Percentiles rank a stretch among this genome's conserved stretches.
These are phyloP conservation scores for Sphinx pinastri DNA, from an alignment of 2,888 invertebrate genomes.

Conservation along the genomic window DNA sequence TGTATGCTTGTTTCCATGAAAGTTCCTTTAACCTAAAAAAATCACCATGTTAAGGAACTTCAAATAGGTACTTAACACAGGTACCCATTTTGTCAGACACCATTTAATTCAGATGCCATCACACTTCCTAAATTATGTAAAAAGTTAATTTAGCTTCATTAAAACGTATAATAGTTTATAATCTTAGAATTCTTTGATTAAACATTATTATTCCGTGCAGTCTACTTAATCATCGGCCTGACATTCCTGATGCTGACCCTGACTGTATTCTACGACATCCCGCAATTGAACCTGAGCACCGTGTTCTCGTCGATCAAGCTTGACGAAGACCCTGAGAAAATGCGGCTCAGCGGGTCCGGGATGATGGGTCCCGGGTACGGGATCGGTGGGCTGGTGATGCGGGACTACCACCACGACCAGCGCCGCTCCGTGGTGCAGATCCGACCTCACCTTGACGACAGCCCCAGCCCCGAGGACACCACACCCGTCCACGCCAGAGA, in stretches of 20 bases:
- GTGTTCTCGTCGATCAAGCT: constrained; percentile 88
- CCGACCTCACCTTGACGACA: constrained; percentile 86
- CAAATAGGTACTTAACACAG: too few relatives aligned
- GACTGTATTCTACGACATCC: constrained; percentile 94
- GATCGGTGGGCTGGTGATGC: constrained; percentile 73
- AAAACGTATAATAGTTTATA: background rate
- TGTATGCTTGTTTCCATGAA: too few relatives aligned
- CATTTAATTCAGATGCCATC: background rate
- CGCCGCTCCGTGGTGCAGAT: constrained; percentile 86
- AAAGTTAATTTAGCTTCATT: background rate
- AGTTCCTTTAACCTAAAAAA: too few relatives aligned
- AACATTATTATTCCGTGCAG: constrained; percentile 64
- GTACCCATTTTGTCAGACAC: background rate
- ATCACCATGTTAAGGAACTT: too few relatives aligned
- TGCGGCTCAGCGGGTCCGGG: constrained; percentile 84
- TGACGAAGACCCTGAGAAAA: constrained; percentile 86
- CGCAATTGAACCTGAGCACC: constrained; percentile 92
- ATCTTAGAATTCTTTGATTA: too few relatives aligned
- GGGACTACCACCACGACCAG: constrained; percentile 80
- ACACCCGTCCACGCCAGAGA: constrained; percentile 85
- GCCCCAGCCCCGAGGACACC: constrained; percentile 88
- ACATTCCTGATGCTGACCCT: constrained; percentile 93
- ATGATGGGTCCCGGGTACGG: constrained; percentile 77
- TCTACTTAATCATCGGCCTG: constrained; percentile 91
- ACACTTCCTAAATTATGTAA: too few relatives aligned